Evolutionary conservation across 2,113 vertebrate genomes (phyloP).

Genomic region (Mobula hypostoma): DNA sequence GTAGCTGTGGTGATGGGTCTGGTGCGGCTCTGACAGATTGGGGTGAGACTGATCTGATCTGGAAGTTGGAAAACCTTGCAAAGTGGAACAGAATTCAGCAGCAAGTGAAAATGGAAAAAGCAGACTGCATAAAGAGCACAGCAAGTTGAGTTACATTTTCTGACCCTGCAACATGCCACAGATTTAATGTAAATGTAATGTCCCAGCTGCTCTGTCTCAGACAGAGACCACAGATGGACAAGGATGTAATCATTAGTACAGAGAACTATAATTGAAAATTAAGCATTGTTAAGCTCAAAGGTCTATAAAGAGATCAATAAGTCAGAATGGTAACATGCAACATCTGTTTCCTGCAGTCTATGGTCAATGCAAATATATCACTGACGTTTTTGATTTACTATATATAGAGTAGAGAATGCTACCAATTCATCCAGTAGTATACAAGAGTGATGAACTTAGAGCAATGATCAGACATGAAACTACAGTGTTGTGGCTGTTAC

Average conservation of each 20-base stretch:
- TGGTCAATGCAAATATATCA: not conserved
- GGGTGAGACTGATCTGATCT: not conserved
- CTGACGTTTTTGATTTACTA: not conserved
- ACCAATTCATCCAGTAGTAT: not conserved
- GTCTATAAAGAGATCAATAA: not conserved
- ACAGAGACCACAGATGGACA: not conserved
- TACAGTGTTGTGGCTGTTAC: no score
- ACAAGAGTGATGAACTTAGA: not conserved
- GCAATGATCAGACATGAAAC: no score
- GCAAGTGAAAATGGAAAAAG: not conserved
- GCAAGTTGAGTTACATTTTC: not conserved
- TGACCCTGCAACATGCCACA: not conserved
- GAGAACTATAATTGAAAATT: conserved; percentile 8
- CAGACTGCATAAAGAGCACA: no score
- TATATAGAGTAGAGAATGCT: not conserved
- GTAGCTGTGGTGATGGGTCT: not conserved
- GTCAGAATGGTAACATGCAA: not conserved
- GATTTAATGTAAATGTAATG: not conserved
- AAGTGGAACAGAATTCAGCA: not conserved
- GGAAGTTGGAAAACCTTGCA: not conserved
- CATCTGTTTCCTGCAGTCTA: not conserved
- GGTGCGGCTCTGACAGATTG: not conserved
- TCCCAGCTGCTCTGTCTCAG: not conserved
- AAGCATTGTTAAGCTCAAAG: not conserved
- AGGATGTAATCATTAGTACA: not conserved